Base-by-base conservation (phyloP, 2,888 invertebrate species). In the Dorcus hopei region DNA sequence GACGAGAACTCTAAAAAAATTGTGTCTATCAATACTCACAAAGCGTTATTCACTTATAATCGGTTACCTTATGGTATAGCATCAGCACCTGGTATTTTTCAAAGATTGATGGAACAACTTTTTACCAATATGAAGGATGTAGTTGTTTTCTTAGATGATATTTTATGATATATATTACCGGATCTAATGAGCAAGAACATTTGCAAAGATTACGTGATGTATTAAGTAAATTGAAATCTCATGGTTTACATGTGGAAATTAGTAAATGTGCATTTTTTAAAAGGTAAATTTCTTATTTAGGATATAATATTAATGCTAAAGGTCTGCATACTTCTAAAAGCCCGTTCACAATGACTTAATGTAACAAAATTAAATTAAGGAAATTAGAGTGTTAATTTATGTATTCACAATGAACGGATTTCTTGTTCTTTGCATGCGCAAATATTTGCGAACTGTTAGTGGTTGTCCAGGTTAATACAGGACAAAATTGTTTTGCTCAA, bases 131-230 rank as follows among this genome's bases (percentile, higher is more conserved):
- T 62, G 39, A 16, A 50, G 9, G 49, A 45, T 1, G 50, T 59
- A 8, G 51, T 49, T 11, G 57, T 53, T 50, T 52, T 52, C 38
- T 39, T 52, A 38, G 52, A 52, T 14, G 52, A 52, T 23, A 63
- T 64, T 40, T 49, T 58, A 26, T n/a, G n/a, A n/a, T n/a, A n/a
- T n/a, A n/a, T n/a, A 55, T 60, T n/a, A 57, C 54, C 6, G 59
- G 57, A 33, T 23, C 23, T 8, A 43, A 40, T 43, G 23, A 19
- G 38, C 6, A 40, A 4, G 42, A 43, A 52, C 43, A 52, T 45
- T 7, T 52, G 3, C 9, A 19, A 9, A 52, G 33, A 26, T n/a
- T 51, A 48, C 39, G 54, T n/a, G 16, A 16, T 33, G 63, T 65
- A 42, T 58, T 65, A n/a, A 49, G 54, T 11, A 61, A 39, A 50